Base-by-base conservation (phyloP, 2,797 vertebrate species). In the Melanotaenia parkinsoni region DNA sequence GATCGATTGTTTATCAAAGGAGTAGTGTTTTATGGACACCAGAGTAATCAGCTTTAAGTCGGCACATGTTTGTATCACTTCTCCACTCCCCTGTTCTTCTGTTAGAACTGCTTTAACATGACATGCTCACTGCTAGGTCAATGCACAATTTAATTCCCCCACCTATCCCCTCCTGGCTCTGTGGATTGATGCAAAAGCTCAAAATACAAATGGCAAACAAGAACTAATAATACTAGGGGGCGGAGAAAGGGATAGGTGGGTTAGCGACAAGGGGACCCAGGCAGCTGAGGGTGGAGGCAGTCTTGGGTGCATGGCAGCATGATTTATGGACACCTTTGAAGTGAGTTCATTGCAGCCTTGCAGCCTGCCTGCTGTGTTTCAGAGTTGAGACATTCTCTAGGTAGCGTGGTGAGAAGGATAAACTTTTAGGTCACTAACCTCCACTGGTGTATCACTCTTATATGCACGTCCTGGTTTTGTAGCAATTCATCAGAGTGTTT, bases 321-420 rank as follows among this genome's bases (percentile, higher is more conserved):
- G 92, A 95, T 94, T 94, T 94, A 93, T 93, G 88, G 86, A 90
- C 88, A 89, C 79, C 91, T 94, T 94, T 94, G 91, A 94, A 93
- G 92, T 90, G 80, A 90, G 89, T 84, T 92, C 82, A 87, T 89
- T 93, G 79, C 83, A 91, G 81, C 84, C 83, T 80, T 81, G 66
- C 73, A 53, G 86, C 75, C 83, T 80, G 88, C 69, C 70, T 80
- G 79, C 85, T 82, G 82, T 81, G 76, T 89, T 79, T 87, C 75
- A 79, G 82, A 80, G 72, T 68, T 24, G 75, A 72, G 81, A 77
- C 73, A 53, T 81, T 88, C 79, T 83, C 75, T 75, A 74, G 60
- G 67, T 33, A 24, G 60, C 61, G 70, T 35, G 7, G 76, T 5
- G 10, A 63, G 71, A 37, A n/a, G 79, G 67, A 61, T 74, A 70